Conservation (phyloP, 2,797 vertebrate species). For the Melanotaenia parkinsoni region DNA sequence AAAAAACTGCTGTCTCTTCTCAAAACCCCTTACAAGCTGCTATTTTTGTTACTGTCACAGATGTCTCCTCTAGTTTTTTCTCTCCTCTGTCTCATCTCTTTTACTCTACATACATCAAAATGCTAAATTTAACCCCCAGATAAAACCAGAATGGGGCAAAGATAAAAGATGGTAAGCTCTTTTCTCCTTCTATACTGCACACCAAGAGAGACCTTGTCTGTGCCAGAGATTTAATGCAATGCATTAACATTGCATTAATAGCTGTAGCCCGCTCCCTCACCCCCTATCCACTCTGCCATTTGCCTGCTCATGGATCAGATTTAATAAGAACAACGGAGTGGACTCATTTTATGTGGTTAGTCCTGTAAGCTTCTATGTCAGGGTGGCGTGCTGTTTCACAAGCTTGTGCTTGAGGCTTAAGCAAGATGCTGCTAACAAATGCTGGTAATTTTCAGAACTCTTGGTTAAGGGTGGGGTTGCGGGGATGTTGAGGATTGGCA, state of each 20-base stretch:
- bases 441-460: constrained; percentile 35
- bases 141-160: constrained; percentile 30
- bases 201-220: constrained; percentile 40
- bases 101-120: constrained; percentile 40
- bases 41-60: constrained; percentile 55
- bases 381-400: constrained; percentile 24
- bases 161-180: constrained; percentile 45
- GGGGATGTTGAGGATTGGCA: constrained; percentile 29
- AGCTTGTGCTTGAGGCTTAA: constrained; percentile 30
- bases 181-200: constrained; percentile 18
- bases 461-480: constrained; percentile 11
- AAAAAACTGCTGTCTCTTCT: constrained; percentile 40
- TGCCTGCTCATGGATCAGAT: constrained; percentile 60
- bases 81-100: constrained; percentile 14
- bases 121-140: constrained; percentile 59
- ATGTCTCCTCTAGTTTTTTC: constrained; percentile 36
- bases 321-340: constrained; percentile 63
- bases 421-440: constrained; percentile 37
- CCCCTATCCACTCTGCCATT: constrained; percentile 29
- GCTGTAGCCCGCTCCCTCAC: constrained; percentile 32
- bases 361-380: constrained; percentile 28
- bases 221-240: constrained; percentile 60
- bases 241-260: constrained; percentile 69
- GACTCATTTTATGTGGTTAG: constrained; percentile 49
- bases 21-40: constrained; percentile 34